These are phyloP conservation scores for Aix galericulata DNA, from an alignment of 2,113 vertebrate genomes.

Conservation along the genomic window DNA sequence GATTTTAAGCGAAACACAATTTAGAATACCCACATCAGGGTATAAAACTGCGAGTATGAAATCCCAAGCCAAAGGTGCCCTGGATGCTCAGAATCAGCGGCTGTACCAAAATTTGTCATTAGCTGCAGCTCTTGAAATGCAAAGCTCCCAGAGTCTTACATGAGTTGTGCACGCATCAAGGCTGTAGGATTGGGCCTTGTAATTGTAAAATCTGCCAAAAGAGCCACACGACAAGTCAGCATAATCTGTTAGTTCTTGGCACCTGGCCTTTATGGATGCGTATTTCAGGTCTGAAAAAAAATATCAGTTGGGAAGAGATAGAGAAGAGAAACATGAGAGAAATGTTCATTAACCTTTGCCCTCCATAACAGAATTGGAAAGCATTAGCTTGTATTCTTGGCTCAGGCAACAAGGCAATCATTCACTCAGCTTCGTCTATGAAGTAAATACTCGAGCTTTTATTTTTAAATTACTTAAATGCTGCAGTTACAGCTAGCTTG, in stretches of 20 bases:
- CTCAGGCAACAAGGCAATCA: background rate
- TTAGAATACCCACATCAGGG: background rate
- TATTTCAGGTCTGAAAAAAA: background rate
- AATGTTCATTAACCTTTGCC: slow-evolving; percentile 37
- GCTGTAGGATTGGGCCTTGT: slow-evolving; percentile 1
- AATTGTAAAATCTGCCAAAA: slow-evolving; percentile 19
- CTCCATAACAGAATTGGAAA: background rate
- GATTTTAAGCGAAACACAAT: background rate
- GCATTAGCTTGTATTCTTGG: background rate
- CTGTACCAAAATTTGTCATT: background rate
- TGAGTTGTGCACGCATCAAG: background rate
- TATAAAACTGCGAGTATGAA: background rate
- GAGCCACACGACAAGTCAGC: background rate
- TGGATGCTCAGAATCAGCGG: background rate
- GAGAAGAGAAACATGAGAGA: background rate
- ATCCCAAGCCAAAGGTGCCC: background rate
- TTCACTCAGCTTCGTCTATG: background rate
- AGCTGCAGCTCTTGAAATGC: background rate
- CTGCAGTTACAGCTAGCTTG: background rate
- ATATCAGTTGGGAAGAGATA: background rate
- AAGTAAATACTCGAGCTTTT: slow-evolving; percentile 17
- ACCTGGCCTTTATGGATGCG: background rate
- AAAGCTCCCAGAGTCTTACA: background rate
- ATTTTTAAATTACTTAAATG: background rate
- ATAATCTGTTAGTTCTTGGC: slow-evolving; percentile 4